These are phyloP conservation scores for Chesias legatella DNA, from an alignment of 2,888 invertebrate genomes.

Conservation along the genomic window DNA sequence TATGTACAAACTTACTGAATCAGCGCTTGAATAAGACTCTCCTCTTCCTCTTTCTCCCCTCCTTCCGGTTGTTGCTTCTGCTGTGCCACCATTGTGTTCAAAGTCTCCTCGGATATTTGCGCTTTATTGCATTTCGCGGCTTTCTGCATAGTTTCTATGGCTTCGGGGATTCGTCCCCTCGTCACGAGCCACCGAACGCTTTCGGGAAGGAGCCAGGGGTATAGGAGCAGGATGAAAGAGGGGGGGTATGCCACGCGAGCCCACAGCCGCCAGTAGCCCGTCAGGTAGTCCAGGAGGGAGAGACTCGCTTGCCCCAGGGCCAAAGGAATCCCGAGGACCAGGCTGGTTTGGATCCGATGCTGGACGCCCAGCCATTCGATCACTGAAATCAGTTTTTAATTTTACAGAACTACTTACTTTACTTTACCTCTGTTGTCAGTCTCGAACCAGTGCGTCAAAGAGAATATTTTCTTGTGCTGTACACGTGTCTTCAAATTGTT, in stretches of 20 bases:
- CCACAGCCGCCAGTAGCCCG: constrained; percentile 85
- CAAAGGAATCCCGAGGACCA: constrained; percentile 85
- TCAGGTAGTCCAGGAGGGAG: constrained; percentile 84
- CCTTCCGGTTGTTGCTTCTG: constrained; percentile 50
- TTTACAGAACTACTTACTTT: background rate
- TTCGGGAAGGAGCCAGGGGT: constrained; percentile 86
- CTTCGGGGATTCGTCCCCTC: constrained; percentile 82
- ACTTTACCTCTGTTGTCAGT: no score
- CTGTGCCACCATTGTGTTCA: constrained; percentile 56
- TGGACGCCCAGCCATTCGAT: constrained; percentile 89
- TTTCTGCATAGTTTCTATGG: constrained; percentile 78
- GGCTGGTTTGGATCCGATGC: constrained; percentile 85
- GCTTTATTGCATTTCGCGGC: constrained; percentile 82
- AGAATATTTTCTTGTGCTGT: no score
- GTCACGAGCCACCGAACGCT: constrained; percentile 88
- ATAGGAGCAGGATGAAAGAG: constrained; percentile 83
- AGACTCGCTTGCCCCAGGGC: constrained; percentile 85
- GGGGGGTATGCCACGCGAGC: constrained; percentile 86
- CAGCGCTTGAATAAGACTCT: constrained; percentile 56
- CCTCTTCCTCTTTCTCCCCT: constrained; percentile 46
- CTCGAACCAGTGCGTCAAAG: no score
- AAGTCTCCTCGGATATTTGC: constrained; percentile 66
- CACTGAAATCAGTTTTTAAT: constrained; percentile 61
- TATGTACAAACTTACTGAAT: constrained; percentile 57
- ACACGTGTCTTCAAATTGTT: no score